phyloP scores from a whole-genome alignment of 35 echinoderm and acorn worm genomes.

The Stichopus chloronotus region DNA sequence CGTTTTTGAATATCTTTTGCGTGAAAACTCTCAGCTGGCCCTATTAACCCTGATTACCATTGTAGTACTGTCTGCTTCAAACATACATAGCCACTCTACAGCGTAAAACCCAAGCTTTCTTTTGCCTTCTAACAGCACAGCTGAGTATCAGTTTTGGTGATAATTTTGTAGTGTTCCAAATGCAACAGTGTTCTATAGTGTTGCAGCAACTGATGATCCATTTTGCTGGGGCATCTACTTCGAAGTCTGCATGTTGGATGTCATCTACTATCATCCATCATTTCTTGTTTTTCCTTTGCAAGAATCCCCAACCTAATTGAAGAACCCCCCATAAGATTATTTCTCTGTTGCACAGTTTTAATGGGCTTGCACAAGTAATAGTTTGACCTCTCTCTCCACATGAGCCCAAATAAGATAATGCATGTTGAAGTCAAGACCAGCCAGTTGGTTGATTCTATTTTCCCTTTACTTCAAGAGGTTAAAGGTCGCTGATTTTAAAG shows the following conservation, averaged over 20 bases:
- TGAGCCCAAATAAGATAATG: background rate
- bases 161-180: no score
- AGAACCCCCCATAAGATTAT: background rate
- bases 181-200: no score
- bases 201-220: no score
- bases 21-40: no score
- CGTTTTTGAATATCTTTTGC: no score
- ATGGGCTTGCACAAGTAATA: constrained; percentile 33
- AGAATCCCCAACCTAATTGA: background rate
- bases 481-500: constrained; percentile 36
- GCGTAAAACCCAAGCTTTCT: no score
- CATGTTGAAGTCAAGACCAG: background rate
- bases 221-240: no score
- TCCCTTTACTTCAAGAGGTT: background rate
- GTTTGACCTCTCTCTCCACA: constrained; percentile 24
- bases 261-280: background rate
- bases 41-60: no score
- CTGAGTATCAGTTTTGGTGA: no score
- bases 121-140: no score
- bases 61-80: no score
- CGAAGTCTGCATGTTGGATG: background rate
- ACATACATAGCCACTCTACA: no score
- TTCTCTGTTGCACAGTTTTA: background rate
- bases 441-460: background rate
- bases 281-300: background rate